Conservation (phyloP, 2,797 vertebrate species). For the Centropyge bicolor region DNA sequence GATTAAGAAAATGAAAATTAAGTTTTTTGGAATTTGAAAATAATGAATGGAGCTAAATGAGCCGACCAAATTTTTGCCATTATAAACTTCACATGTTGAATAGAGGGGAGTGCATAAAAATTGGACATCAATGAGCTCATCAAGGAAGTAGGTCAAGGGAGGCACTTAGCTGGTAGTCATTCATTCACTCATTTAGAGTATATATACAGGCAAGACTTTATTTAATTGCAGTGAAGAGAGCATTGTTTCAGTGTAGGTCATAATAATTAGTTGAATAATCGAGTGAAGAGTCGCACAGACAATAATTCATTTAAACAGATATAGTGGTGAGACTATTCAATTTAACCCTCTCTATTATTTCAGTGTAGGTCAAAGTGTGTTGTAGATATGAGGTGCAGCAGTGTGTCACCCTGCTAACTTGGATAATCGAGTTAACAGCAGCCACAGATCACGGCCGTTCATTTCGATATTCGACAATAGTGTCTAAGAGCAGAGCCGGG, state of each 20-base stretch:
- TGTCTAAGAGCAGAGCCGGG: constrained; percentile 42
- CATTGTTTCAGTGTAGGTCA: constrained; percentile 3
- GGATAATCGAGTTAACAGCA: constrained; percentile 42
- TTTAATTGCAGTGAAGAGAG: constrained; percentile 24
- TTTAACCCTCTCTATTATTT: constrained; percentile 38
- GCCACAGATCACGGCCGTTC: constrained; percentile 31
- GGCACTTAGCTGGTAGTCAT: constrained; percentile 25
- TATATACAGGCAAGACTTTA: constrained; percentile 1
- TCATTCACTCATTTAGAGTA: constrained; percentile 22
- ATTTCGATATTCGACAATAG: constrained; percentile 45
- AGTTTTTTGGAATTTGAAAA: neutral
- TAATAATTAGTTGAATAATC: neutral
- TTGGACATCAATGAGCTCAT: neutral
- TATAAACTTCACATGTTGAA: constrained; percentile 7
- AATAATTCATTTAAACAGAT: constrained; percentile 3
- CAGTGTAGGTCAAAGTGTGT: constrained; percentile 20
- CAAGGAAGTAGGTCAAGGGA: constrained; percentile 57
- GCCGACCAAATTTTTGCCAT: neutral
- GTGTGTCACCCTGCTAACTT: constrained; percentile 60
- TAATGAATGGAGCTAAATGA: neutral
- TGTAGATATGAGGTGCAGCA: constrained; percentile 51
- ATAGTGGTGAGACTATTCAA: constrained; percentile 13
- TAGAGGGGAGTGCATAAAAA: constrained; percentile 12
- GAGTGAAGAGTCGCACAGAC: neutral
- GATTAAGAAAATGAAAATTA: neutral